Evolutionary conservation across 2,888 invertebrate genomes (phyloP).

Genomic region (Lydus trimaculatus): DNA sequence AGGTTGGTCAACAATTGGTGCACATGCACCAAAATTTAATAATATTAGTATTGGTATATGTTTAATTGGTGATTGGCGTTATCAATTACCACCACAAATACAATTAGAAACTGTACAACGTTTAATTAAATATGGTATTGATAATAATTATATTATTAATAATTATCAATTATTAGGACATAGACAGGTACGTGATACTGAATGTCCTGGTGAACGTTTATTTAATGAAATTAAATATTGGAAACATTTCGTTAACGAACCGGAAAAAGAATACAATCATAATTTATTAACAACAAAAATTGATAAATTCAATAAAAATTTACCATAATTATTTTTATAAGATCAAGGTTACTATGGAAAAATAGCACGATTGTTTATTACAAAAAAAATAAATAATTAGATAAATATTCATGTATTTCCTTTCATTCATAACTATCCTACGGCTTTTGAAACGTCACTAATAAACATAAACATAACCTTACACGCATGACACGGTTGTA

Average conservation of each 20-base stretch:
- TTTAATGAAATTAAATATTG: constrained; percentile 69
- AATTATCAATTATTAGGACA: constrained; percentile 73
- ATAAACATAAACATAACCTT: no score
- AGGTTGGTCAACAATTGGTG: constrained; percentile 74
- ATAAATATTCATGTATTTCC: no score
- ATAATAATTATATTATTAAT: constrained; percentile 66
- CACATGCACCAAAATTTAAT: constrained; percentile 75
- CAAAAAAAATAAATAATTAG: no score
- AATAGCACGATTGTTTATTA: background rate
- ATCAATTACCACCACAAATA: constrained; percentile 65
- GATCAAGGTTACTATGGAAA: background rate
- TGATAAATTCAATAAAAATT: background rate
- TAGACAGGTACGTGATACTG: constrained; percentile 68
- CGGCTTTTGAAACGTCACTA: no score
- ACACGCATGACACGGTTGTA: no score
- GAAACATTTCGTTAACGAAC: constrained; percentile 61
- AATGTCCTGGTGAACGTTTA: constrained; percentile 72
- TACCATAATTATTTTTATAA: background rate
- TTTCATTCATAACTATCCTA: no score
- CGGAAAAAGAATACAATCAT: background rate
- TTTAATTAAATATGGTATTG: constrained; percentile 69
- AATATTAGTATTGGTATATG: constrained; percentile 73
- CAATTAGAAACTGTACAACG: constrained; percentile 67
- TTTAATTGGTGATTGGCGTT: constrained; percentile 76
- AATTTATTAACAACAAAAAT: background rate